phyloP scores from a whole-genome alignment of 2,888 invertebrate genomes.

The Megalurothrips usitatus region DNA sequence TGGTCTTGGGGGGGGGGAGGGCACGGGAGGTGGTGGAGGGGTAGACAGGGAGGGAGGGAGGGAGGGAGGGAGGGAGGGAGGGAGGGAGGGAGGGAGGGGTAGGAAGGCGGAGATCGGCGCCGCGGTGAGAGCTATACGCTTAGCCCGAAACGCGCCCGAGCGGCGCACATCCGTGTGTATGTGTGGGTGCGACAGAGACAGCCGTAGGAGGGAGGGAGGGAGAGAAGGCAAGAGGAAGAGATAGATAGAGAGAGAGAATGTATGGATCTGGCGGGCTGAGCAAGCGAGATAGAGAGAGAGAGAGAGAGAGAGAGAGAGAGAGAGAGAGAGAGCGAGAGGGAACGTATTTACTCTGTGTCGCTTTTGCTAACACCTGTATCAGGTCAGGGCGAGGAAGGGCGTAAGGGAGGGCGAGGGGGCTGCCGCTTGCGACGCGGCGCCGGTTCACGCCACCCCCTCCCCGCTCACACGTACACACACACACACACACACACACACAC shows the following conservation, averaged over 20 bases:
- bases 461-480: too few species aligned
- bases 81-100: too few species aligned
- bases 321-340: background rate
- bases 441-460: too few species aligned
- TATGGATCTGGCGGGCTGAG: background rate
- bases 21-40: too few species aligned
- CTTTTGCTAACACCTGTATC: conserved; percentile 22
- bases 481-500: too few species aligned
- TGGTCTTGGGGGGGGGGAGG: too few species aligned
- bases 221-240: background rate
- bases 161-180: too few species aligned
- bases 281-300: background rate
- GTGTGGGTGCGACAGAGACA: background rate
- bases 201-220: background rate
- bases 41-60: too few species aligned
- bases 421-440: too few species aligned
- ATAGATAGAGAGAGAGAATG: background rate
- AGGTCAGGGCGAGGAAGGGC: background rate
- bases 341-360: conserved; percentile 4
- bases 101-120: background rate
- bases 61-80: too few species aligned
- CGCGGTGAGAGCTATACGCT: background rate
- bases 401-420: background rate
- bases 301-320: background rate
- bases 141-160: background rate